phyloP scores from a whole-genome alignment of 64 coral and sea anemone species.

The Pocillopora damicornis region DNA sequence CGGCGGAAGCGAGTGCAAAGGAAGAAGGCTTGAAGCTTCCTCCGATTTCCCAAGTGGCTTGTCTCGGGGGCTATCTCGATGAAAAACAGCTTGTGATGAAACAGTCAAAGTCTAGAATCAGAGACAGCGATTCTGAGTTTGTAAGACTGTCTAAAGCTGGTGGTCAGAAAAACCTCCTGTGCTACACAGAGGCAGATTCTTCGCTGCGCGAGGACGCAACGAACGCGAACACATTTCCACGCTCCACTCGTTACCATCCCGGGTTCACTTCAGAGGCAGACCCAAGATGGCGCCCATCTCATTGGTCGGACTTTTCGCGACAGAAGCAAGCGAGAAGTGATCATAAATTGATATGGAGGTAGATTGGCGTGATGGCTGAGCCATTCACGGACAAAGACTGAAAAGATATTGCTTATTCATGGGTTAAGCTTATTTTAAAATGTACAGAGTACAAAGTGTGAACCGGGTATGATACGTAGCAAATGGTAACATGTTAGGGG shows the following conservation, averaged over 20 bases:
- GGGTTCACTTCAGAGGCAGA: slow-evolving; percentile 26
- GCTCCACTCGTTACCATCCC: neutral
- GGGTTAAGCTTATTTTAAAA: neutral
- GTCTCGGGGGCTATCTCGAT: slow-evolving; percentile 22
- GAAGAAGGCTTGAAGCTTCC: slow-evolving; percentile 20
- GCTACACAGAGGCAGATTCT: slow-evolving; percentile 12
- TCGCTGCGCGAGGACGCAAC: neutral
- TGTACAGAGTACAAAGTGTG: neutral
- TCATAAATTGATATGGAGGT: slow-evolving; percentile 22
- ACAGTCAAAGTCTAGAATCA: slow-evolving; percentile 4
- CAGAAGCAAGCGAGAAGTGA: slow-evolving; percentile 3
- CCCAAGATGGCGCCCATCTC: slow-evolving; percentile 26
- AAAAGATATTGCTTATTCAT: neutral
- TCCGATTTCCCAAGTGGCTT: slow-evolving; percentile 53
- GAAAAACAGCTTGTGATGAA: neutral
- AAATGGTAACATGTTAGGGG: no score
- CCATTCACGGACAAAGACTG: neutral
- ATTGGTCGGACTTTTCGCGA: slow-evolving; percentile 29
- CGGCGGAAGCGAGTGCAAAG: neutral
- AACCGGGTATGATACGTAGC: no score
- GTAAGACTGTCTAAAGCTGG: slow-evolving; percentile 49
- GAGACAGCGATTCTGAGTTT: slow-evolving; percentile 51
- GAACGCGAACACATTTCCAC: neutral
- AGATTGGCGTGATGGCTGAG: neutral
- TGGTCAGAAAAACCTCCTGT: slow-evolving; percentile 34